Percentiles rank a stretch among this genome's conserved stretches.
Conservation (phyloP, 2,797 vertebrate genomes). For the Triplophysa yarkandensis region DNA sequence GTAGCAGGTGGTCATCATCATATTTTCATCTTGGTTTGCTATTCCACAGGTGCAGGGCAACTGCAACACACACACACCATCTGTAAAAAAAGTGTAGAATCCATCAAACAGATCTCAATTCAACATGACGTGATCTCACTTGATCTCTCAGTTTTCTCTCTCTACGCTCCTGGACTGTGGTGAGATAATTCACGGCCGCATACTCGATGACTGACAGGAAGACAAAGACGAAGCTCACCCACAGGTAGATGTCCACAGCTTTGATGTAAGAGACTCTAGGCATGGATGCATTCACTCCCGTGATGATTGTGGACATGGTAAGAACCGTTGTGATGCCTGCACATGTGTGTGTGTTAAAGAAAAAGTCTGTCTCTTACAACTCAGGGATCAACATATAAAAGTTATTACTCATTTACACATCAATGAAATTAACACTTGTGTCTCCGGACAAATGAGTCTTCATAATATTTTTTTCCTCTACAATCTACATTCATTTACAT, state of each 20-base stretch:
- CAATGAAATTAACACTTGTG: no score
- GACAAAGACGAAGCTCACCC: conserved; percentile 85
- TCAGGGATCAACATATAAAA: neutral
- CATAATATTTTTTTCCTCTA: no score
- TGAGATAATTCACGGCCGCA: conserved; percentile 85
- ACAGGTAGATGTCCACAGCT: conserved; percentile 83
- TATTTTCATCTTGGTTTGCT: conserved; percentile 86
- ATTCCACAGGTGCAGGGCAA: conserved; percentile 88
- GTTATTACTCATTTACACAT: no score
- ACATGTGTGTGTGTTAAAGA: neutral
- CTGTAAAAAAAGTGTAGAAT: neutral
- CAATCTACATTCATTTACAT: no score
- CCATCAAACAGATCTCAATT: no score
- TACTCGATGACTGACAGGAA: conserved; percentile 84
- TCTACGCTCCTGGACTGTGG: conserved; percentile 87
- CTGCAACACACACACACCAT: conserved; percentile 63
- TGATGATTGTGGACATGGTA: conserved; percentile 86
- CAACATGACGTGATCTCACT: conserved; percentile 66
- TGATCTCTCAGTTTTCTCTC: conserved; percentile 83
- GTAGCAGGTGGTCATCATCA: conserved; percentile 85
- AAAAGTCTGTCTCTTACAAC: neutral
- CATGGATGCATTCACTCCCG: conserved; percentile 84
- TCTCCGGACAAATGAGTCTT: no score
- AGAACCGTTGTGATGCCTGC: conserved; percentile 83
- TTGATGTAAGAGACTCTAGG: conserved; percentile 84